phyloP scores from a whole-genome alignment of 2,113 vertebrate genomes.

The Saccopteryx bilineata region DNA sequence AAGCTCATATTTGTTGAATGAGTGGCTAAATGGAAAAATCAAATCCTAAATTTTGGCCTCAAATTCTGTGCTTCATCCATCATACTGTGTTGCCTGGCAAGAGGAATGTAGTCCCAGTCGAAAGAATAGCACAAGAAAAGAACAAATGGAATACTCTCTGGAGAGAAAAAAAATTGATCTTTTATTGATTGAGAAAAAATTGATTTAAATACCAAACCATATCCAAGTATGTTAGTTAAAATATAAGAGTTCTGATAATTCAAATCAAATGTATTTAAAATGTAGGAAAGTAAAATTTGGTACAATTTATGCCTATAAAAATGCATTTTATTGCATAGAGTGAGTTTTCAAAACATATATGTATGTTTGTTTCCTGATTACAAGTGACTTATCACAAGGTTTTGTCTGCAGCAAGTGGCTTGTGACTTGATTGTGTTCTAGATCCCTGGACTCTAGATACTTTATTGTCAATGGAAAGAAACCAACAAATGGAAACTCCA shows the following conservation, averaged over 20 bases:
- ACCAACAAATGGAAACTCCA: neutral
- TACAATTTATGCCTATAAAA: neutral
- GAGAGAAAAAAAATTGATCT: neutral
- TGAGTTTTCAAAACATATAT: neutral
- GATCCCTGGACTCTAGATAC: neutral
- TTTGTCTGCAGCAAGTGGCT: neutral
- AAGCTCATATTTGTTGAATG: neutral
- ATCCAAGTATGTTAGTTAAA: neutral
- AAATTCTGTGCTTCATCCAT: neutral
- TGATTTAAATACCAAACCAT: neutral
- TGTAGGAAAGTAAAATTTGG: neutral
- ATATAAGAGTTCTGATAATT: neutral
- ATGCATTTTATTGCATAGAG: neutral
- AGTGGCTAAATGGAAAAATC: neutral
- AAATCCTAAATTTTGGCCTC: neutral
- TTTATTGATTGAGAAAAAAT: neutral
- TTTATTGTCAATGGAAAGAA: neutral
- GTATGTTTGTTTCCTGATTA: neutral
- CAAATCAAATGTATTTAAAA: conserved; percentile 3
- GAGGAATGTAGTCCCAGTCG: neutral
- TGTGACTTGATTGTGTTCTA: neutral
- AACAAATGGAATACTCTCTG: neutral
- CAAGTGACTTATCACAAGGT: neutral
- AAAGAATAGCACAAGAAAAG: neutral
- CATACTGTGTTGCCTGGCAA: neutral